Evolutionary conservation across 35 echinoderm and acorn worm species (phyloP).

Genomic region (Chiridota heheva): DNA sequence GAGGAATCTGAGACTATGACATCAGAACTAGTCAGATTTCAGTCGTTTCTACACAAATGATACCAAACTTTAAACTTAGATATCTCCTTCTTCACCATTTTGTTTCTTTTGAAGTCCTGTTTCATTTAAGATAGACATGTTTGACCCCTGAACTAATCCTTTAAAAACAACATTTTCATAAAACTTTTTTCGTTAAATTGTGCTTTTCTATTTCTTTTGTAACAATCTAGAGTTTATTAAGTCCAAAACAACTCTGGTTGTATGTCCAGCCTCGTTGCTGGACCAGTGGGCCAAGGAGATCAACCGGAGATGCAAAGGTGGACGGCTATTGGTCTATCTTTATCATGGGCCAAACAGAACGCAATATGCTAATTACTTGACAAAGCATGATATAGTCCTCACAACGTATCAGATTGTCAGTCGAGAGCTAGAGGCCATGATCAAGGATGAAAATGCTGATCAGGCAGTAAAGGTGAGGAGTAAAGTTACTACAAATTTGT

Average conservation of each 20-base stretch:
- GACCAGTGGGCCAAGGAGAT: constrained; percentile 89
- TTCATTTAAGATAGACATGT: no score
- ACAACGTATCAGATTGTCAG: constrained; percentile 87
- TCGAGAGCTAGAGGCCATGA: constrained; percentile 56
- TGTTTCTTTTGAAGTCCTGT: no score
- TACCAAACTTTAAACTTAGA: no score
- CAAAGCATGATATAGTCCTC: constrained; percentile 82
- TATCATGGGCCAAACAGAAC: constrained; percentile 89
- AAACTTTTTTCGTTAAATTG: no score
- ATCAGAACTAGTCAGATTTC: no score
- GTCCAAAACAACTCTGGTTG: constrained; percentile 68
- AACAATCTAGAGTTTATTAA: constrained; percentile 87
- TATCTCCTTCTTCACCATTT: no score
- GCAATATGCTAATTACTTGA: constrained; percentile 49
- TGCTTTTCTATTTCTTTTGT: no score
- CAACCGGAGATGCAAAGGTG: constrained; percentile 62
- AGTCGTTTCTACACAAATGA: no score
- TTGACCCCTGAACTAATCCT: no score
- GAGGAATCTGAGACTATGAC: no score
- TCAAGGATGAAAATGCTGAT: constrained; percentile 65
- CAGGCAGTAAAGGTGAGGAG: constrained; percentile 73
- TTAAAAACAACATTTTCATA: no score
- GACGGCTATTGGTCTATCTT: constrained; percentile 48
- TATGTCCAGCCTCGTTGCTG: constrained; percentile 91
- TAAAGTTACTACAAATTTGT: neutral